Percentiles rank a stretch among this genome's conserved stretches.
phyloP scores from a whole-genome alignment of 2,888 invertebrate species.

The Stenichneumon culpator region DNA sequence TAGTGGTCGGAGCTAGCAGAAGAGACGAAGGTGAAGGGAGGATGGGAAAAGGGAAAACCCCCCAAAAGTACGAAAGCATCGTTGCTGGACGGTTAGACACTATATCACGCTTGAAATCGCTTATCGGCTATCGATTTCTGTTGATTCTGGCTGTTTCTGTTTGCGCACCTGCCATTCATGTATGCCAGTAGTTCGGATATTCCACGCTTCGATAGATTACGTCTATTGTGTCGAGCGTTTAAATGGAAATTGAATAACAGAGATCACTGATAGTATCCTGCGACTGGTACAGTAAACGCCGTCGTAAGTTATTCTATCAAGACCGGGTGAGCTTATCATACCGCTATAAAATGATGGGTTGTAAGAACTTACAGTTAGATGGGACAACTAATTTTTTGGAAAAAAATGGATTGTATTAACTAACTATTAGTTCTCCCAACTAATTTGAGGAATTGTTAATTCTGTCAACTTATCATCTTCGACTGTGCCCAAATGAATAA shows the following conservation, averaged over 20 bases:
- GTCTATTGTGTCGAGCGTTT: not conserved
- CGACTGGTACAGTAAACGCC: not conserved
- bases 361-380: not conserved
- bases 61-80: conserved; percentile 61
- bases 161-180: conserved; percentile 51
- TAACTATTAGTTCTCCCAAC: not conserved
- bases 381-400: not conserved
- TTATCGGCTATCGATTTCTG: conserved; percentile 69
- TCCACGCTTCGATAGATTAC: conserved; percentile 36
- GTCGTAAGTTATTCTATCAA: not conserved
- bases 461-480: not conserved
- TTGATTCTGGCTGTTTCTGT: conserved; percentile 62
- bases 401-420: not conserved
- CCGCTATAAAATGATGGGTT: not conserved
- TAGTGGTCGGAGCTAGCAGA: not conserved
- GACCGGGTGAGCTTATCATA: not conserved
- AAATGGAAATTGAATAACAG: conserved; percentile 7
- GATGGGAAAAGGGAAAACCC: conserved; percentile 37
- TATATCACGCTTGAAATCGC: conserved; percentile 63
- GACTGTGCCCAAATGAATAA: not conserved
- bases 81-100: conserved; percentile 61
- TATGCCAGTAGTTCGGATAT: conserved; percentile 38
- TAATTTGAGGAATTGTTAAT: not conserved
- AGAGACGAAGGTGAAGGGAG: conserved; percentile 23
- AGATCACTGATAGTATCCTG: conserved; percentile 10